Base-by-base conservation (phyloP, 2,797 vertebrate species). In the Tapera naevia region DNA sequence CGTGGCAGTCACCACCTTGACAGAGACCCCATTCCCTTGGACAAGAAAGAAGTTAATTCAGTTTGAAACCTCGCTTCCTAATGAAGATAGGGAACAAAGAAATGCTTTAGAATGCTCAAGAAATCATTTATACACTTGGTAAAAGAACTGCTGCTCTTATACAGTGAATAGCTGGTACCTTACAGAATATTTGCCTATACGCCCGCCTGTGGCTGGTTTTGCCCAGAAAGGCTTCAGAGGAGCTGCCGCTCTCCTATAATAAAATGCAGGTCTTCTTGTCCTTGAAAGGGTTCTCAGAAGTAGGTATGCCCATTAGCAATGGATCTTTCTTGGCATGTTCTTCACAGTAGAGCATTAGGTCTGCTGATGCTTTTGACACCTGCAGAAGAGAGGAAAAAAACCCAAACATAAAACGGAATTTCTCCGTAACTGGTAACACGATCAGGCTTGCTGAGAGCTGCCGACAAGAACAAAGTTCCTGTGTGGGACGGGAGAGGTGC, bases 241-340 rank as follows among this genome's bases (percentile, higher is more conserved):
- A 32, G 80, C 79, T 80, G 67, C 48, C 25, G 71, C 74, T 96
- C 78, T 60, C 92, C 98, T 99, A 99, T 97, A 99, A 98, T 97
- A 99, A 98, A 97, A 98, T 98, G 97, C 99, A 99, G 58, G 99
- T 98, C 86, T 99, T 99, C 98, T 99, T 99, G 97, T 99, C 99
- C 98, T 99, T 99, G 98, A 99, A 99, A 65, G 99, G 99, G 97
- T 99, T 99, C 97, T 99, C 99, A 15, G 99, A 99, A 24, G 99
- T 96, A 0, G 99, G 99, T 23, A 99, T 99, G 43, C 99, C 99
- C 94, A 98, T 98, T 13, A 99, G 98, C 94, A 99, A 92, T 2
- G 99, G 99, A 89, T 99, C 99, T 11, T 97, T 98, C 95, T 98
- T 98, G 96, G 98, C 99, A 1, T 99, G 98, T 70, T 99, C 98